A percentile compares a stretch with the other conserved stretches of the same genome.
Evolutionary conservation across 2,888 invertebrate genomes (phyloP).

Genomic region (Scrobipalpa costella): DNA sequence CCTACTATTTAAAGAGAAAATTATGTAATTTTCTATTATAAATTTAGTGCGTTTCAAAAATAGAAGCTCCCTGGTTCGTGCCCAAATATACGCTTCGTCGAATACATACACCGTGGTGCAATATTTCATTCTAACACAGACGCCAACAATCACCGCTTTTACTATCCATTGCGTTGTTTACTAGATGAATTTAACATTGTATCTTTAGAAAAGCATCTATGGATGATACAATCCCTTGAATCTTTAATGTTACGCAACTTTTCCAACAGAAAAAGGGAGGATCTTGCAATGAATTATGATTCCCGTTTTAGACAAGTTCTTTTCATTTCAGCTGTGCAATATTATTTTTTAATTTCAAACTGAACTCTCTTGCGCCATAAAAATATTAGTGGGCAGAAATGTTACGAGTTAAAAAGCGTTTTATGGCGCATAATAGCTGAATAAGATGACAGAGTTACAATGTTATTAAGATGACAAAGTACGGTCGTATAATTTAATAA

Average conservation of each 20-base stretch:
- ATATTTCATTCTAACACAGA: not conserved
- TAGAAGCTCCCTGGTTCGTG: not conserved
- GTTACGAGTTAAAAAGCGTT: slow-evolving; percentile 14
- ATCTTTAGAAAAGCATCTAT: not conserved
- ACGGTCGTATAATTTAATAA: slow-evolving; percentile 5
- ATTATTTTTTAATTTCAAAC: slow-evolving; percentile 20
- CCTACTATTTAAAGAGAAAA: too few relatives aligned
- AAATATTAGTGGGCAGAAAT: too few relatives aligned
- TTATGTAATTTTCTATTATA: not conserved
- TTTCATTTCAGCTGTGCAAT: not conserved
- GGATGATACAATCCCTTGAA: not conserved
- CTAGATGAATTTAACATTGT: not conserved
- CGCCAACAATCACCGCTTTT: not conserved
- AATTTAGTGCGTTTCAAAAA: slow-evolving; percentile 8
- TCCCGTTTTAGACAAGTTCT: not conserved
- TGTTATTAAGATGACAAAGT: slow-evolving; percentile 17
- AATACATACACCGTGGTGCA: not conserved
- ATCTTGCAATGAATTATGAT: slow-evolving; percentile 13
- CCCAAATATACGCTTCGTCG: slow-evolving; percentile 9
- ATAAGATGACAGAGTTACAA: slow-evolving; percentile 18
- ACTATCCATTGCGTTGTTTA: not conserved
- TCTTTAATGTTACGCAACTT: not conserved
- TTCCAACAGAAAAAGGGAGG: not conserved
- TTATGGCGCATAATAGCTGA: not conserved
- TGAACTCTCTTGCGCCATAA: slow-evolving; percentile 8